A percentile compares a stretch with the other conserved stretches of the same genome.
These are phyloP conservation scores for Lypha dubia DNA, from an alignment of 2,888 invertebrate species.

Conservation along the genomic window DNA sequence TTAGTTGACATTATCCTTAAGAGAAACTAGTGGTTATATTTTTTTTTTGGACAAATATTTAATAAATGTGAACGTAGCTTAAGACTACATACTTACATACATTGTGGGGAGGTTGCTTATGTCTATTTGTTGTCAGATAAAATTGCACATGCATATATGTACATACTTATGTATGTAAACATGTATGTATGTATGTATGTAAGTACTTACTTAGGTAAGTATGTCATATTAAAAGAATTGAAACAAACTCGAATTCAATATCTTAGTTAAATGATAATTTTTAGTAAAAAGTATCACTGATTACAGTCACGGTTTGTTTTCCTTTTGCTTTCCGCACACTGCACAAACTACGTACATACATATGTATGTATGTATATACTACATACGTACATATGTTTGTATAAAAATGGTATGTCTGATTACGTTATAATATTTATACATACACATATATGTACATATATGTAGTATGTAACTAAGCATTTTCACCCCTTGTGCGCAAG, in stretches of 20 bases:
- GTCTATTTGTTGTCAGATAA: no score
- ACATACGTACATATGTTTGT: not conserved
- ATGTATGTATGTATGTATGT: not conserved
- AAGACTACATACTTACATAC: no score
- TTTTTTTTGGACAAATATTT: no score
- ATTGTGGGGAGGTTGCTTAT: no score
- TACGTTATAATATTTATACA: no score
- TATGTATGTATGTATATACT: no score
- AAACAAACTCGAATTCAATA: slow-evolving; percentile 32
- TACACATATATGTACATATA: no score
- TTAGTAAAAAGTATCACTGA: slow-evolving; percentile 54
- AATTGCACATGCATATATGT: not conserved
- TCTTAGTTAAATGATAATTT: slow-evolving; percentile 46
- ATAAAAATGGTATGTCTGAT: no score
- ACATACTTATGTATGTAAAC: no score
- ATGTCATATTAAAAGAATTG: not conserved
- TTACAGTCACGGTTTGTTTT: slow-evolving; percentile 72
- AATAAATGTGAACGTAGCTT: no score
- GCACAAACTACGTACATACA: slow-evolving; percentile 34
- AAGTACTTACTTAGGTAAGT: not conserved
- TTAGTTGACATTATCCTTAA: no score
- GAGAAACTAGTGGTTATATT: no score
- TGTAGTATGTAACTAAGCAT: not conserved
- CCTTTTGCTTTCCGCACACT: slow-evolving; percentile 64
- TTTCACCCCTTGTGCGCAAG: slow-evolving; percentile 39